Evolutionary conservation across 2,797 vertebrate genomes (phyloP), one percentile per base, ranked within the genome.

Genomic region (Rhinatrema bivittatum): DNA sequence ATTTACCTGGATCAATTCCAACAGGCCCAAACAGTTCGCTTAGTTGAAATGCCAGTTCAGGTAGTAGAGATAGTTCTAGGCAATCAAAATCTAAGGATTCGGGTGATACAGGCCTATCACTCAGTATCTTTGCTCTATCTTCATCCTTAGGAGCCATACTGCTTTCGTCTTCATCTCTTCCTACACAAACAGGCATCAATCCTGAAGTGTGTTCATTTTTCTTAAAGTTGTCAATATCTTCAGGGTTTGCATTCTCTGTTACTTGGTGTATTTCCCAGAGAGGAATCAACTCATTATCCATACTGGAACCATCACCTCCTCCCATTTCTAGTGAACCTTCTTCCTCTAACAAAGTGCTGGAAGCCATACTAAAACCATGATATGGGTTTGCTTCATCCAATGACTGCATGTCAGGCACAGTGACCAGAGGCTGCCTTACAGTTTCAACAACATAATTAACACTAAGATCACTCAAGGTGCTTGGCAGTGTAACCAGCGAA

Each of bases 11-110:
- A 60, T 94, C 88, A 50, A 94, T 62, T 45, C 94, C 96, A 36
- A 98, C 91, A 22, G 94, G 91, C n/a, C 96, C 96, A 64, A 97
- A 99, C 54, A 99, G 85, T 54, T 99, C 96, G 42, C 70, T 88
- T 19, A 99, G 74, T 16, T 99, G 95, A 25, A 97, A 65, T 4
- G 94, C 96, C 68, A 98, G 61, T 60, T 99, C 96, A 22, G 93
- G 90, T 47, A 93, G 81, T 11, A 99, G 79, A 32, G 86, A 85
- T 38, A 98, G 71, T 52, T 98, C 95, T 47, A 99, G 61, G 20
- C 84, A 86, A 60, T 91, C 81, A 66, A 99, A 94, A 38, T 74
- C 74, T 60, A 98, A 56, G 32, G 86, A 61, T 20, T 30, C 49
- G 32, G 41, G 39, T 25, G 54, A 69, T 32, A 34, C 12, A 36